Conservation (phyloP, 53 echinoderm and acorn worm genomes). For the Holothuria leucospilota region DNA sequence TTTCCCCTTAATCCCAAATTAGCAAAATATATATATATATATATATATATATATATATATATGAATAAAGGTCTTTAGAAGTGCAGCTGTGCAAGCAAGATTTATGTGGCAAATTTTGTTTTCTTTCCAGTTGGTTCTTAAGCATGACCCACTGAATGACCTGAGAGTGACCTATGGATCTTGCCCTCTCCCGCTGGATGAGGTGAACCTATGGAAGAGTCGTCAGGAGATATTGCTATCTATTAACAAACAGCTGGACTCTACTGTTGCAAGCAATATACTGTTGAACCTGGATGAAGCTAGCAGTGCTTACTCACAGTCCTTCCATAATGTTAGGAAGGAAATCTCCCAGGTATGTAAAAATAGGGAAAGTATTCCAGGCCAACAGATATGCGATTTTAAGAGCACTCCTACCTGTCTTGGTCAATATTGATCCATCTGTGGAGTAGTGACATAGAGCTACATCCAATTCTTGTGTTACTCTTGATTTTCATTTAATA, state of each 20-base stretch:
- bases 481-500: no score
- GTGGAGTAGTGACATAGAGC: no score
- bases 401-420: no score
- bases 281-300: constrained; percentile 93
- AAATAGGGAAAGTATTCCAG: no score
- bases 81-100: no score
- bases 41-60: no score
- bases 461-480: no score
- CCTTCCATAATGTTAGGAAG: constrained; percentile 92
- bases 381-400: no score
- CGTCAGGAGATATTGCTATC: constrained; percentile 74
- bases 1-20: no score
- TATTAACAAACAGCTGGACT: constrained; percentile 82
- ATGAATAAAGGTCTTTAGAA: no score
- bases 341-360: constrained; percentile 83
- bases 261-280: constrained; percentile 87
- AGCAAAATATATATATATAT: no score
- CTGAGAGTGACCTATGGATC: constrained; percentile 74
- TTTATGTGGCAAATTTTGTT: neutral
- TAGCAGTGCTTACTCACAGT: constrained; percentile 92
- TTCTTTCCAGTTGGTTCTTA: constrained; percentile 79
- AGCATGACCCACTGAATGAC: constrained; percentile 88
- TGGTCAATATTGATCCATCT: no score
- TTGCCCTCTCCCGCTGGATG: constrained; percentile 85
- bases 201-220: constrained; percentile 82